These are phyloP conservation scores for Ophion ventricosus DNA, from an alignment of 2,888 invertebrate species.

Conservation along the genomic window DNA sequence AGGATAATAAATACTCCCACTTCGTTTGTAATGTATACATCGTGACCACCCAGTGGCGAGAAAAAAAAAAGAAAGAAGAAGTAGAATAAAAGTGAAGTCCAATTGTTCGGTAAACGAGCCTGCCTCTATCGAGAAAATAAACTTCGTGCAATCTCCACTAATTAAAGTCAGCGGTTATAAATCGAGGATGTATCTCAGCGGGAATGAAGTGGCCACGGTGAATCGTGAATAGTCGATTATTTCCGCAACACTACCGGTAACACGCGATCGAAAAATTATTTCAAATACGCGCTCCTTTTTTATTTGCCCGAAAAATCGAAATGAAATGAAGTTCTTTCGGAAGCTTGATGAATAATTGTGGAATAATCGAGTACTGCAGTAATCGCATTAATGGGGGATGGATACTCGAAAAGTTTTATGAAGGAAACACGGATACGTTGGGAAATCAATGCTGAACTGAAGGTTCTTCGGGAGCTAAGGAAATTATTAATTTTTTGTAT, in stretches of 20 bases:
- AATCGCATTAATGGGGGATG: too few relatives aligned
- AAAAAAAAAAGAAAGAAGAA: constrained; percentile 2
- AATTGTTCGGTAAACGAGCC: background rate
- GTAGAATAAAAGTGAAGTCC: background rate
- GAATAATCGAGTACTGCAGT: too few relatives aligned
- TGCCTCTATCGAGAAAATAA: constrained; percentile 45
- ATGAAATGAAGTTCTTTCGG: too few relatives aligned
- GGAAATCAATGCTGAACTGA: too few relatives aligned
- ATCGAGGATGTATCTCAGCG: constrained; percentile 50
- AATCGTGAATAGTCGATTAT: constrained; percentile 34
- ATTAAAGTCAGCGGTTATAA: constrained; percentile 63
- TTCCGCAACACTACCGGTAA: background rate
- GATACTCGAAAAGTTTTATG: too few relatives aligned
- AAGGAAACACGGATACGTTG: too few relatives aligned
- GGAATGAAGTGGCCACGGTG: constrained; percentile 16
- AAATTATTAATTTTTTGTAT: too few relatives aligned
- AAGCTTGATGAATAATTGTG: too few relatives aligned
- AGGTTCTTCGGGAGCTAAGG: too few relatives aligned
- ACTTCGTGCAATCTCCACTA: constrained; percentile 41
- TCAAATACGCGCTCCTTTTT: too few relatives aligned
- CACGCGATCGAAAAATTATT: constrained; percentile 12
- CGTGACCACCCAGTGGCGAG: too few relatives aligned
- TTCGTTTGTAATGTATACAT: background rate
- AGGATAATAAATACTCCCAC: constrained; percentile 52
- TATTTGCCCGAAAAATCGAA: too few relatives aligned